A percentile compares a stretch with the other conserved stretches of the same genome.
These are phyloP conservation scores for Latheticus oryzae DNA, from an alignment of 2,888 invertebrate genomes.

Conservation along the genomic window DNA sequence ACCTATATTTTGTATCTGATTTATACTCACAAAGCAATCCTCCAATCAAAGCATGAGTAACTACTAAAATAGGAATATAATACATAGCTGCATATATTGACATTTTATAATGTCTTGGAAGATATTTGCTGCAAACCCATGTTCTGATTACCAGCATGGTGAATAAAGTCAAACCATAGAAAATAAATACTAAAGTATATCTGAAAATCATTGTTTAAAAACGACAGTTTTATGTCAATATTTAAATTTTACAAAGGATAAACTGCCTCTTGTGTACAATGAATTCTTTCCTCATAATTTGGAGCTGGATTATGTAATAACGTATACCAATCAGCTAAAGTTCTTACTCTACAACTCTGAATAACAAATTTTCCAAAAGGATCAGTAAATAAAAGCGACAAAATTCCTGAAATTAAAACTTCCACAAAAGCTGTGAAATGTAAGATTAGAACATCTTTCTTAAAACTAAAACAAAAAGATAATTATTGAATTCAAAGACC, in stretches of 20 bases:
- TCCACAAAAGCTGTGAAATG: conserved; percentile 88
- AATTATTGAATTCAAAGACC: neutral
- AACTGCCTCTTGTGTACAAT: conserved; percentile 98
- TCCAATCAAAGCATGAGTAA: conserved; percentile 89
- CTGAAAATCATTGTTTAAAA: conserved; percentile 68
- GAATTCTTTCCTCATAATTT: conserved; percentile 86
- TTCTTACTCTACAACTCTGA: conserved; percentile 81
- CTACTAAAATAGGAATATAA: conserved; percentile 88
- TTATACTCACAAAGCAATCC: conserved; percentile 87
- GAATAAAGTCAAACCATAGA: conserved; percentile 85
- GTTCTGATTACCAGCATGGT: conserved; percentile 85
- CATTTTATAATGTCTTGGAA: conserved; percentile 77
- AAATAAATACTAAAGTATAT: conserved; percentile 91
- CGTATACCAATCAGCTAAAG: conserved; percentile 97
- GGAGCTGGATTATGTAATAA: conserved; percentile 93
- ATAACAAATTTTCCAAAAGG: conserved; percentile 83
- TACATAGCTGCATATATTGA: conserved; percentile 95
- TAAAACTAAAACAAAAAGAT: conserved; percentile 68
- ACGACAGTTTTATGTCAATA: neutral
- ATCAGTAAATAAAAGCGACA: conserved; percentile 83
- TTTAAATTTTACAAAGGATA: conserved; percentile 87
- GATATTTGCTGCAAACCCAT: conserved; percentile 74
- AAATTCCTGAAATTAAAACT: conserved; percentile 78
- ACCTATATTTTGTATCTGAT: neutral
- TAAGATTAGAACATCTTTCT: conserved; percentile 79